Base-by-base conservation (phyloP, 2,797 vertebrate genomes). In the Thunnus albacares region DNA sequence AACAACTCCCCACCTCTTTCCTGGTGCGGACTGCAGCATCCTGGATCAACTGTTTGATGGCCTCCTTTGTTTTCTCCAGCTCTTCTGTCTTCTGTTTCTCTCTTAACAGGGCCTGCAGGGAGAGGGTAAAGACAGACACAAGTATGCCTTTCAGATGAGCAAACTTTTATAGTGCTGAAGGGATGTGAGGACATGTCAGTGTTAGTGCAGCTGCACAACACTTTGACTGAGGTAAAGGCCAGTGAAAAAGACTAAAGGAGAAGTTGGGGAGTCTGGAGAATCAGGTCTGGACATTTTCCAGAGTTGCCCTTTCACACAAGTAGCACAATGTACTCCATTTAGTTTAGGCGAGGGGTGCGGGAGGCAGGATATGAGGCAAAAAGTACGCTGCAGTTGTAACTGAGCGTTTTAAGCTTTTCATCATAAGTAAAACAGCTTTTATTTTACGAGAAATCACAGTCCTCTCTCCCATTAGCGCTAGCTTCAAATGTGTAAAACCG, bases 81-180 rank as follows among this genome's bases (percentile, higher is more conserved):
- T 97, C 96, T 24, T 97, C 96, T 73, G 93, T 91, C 88, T 95
- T 98, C 88, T 98, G 97, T 80, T 97, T 98, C 82, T 98, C 96
- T 86, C 93, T 94, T 79, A 98, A 83, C 64, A 97, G 85, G 59
- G 94, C 96, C 98, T 99, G 83, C 71, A 53, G 64, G 60, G 62
- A 82, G 41, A 75, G 4, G 9, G 22, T 10, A 51, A 58, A 77
- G 18, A 65, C 3, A 77, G 55, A 62, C 47, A 70, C 49, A 41
- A 43, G 28, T 1, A 57, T 15, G 3, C 2, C 73, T 62, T 73
- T 82, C 17, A 81, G 33, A 26, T 51, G 30, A n/a, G 24, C 8
- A 55, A 52, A 43, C 22, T 72, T 79, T 8, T 45, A 24, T 47
- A 59, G 43, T 18, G 67, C 41, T 77, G 24, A 69, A 66, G n/a